Conservation (phyloP, 2,888 invertebrate genomes). For the Theretra japonica region DNA sequence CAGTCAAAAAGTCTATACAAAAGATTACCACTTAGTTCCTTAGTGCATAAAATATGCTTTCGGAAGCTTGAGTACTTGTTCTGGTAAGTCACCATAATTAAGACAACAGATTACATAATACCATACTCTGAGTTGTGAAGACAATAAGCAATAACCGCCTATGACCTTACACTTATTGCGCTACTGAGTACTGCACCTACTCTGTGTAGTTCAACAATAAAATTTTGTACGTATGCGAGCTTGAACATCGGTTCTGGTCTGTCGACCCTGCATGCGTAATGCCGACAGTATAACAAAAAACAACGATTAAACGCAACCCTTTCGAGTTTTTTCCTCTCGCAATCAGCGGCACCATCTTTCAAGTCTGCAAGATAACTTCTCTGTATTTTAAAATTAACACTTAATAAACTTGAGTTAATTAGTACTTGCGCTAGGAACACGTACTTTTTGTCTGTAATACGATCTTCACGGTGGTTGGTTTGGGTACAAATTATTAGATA, state of each 20-base stretch:
- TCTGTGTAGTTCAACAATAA: slow-evolving; percentile 34
- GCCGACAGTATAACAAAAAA: slow-evolving; percentile 62
- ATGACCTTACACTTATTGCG: background rate
- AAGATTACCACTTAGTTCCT: too few relatives aligned
- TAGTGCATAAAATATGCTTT: too few relatives aligned
- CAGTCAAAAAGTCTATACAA: too few relatives aligned
- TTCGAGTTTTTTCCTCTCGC: slow-evolving; percentile 61
- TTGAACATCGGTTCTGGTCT: slow-evolving; percentile 68
- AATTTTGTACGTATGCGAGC: slow-evolving; percentile 44
- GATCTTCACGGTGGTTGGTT: slow-evolving; percentile 17
- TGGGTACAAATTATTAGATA: background rate
- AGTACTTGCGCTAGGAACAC: slow-evolving; percentile 11
- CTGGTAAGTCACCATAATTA: too few relatives aligned
- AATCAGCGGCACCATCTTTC: slow-evolving; percentile 66
- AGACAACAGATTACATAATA: too few relatives aligned
- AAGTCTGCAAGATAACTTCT: slow-evolving; percentile 57
- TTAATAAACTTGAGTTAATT: slow-evolving; percentile 31
- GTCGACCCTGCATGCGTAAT: slow-evolving; percentile 72
- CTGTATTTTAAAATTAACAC: slow-evolving; percentile 43
- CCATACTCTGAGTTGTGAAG: too few relatives aligned
- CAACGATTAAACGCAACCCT: slow-evolving; percentile 64
- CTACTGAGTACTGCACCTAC: background rate
- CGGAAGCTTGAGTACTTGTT: too few relatives aligned
- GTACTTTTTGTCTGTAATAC: slow-evolving; percentile 12
- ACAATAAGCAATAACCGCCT: background rate